These are phyloP conservation scores for Pollachius pollachius DNA, from an alignment of 2,113 vertebrate species.

Conservation along the genomic window DNA sequence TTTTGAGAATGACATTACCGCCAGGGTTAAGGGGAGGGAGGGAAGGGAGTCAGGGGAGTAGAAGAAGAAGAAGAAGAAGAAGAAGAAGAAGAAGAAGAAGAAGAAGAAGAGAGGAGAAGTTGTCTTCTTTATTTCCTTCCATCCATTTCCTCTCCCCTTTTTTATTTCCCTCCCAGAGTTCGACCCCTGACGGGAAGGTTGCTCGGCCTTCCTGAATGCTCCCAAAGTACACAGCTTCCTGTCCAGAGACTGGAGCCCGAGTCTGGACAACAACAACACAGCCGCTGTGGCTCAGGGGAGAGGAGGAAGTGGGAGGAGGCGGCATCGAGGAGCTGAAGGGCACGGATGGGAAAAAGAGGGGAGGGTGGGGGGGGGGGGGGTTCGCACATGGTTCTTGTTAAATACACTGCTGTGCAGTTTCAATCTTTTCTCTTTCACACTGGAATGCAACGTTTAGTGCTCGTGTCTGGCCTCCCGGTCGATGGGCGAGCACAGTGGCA, in stretches of 20 bases:
- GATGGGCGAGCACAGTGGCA: constrained; percentile 2
- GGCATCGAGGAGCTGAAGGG: constrained; percentile 16
- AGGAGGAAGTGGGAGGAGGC: constrained; percentile 27
- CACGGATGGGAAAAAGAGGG: constrained; percentile 25
- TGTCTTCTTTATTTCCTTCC: background rate
- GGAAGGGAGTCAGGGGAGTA: background rate
- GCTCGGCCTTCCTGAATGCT: constrained; percentile 51
- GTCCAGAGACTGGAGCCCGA: constrained; percentile 45
- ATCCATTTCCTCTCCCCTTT: background rate
- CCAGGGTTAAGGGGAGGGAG: background rate
- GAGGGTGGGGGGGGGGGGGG: background rate
- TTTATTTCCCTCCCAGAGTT: background rate
- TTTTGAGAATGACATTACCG: background rate
- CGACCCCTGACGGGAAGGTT: constrained; percentile 52
- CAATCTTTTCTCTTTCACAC: constrained; percentile 27
- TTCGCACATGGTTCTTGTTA: constrained; percentile 50
- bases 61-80: background rate
- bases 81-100: background rate
- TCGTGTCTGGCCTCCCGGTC: background rate
- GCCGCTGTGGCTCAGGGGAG: constrained; percentile 20
- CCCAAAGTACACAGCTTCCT: constrained; percentile 60
- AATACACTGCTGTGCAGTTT: constrained; percentile 22
- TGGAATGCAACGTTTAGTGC: background rate
- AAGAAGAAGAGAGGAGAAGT: background rate
- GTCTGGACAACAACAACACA: constrained; percentile 58